These are phyloP conservation scores for Chorisops tibialis DNA, from an alignment of 2,888 invertebrate genomes.

Conservation along the genomic window DNA sequence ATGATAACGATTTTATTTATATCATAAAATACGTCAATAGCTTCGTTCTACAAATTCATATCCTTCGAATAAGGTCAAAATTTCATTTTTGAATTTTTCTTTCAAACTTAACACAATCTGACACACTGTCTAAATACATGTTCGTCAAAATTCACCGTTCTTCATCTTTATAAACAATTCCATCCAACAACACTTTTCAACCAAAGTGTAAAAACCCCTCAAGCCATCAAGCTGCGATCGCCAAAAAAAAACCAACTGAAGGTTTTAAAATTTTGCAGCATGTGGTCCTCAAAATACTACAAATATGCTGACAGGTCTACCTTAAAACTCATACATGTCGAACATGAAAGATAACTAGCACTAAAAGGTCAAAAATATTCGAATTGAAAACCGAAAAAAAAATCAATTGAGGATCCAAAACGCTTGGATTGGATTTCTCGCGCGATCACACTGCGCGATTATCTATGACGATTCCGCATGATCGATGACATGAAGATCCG, in stretches of 20 bases:
- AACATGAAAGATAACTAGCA: conserved; percentile 5
- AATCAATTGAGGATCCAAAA: neutral
- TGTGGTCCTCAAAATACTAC: conserved; percentile 23
- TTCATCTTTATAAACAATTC: neutral
- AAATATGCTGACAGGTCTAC: conserved; percentile 30
- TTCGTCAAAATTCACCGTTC: conserved; percentile 12
- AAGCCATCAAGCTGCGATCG: too few relatives aligned
- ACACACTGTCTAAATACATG: too few relatives aligned
- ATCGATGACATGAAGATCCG: conserved; percentile 21
- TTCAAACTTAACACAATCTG: too few relatives aligned
- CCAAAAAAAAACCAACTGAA: too few relatives aligned
- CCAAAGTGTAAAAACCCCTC: too few relatives aligned
- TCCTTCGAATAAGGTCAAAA: too few relatives aligned
- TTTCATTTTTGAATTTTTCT: too few relatives aligned
- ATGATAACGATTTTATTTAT: too few relatives aligned
- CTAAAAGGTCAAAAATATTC: conserved; percentile 7
- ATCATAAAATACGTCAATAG: too few relatives aligned
- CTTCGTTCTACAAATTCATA: too few relatives aligned
- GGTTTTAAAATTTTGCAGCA: conserved; percentile 1
- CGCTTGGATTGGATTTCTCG: conserved; percentile 18
- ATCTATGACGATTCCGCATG: conserved; percentile 13
- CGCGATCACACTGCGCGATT: conserved; percentile 6
- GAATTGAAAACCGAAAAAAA: neutral
- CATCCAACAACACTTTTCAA: too few relatives aligned
- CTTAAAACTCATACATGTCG: neutral